Evolutionary conservation across 2,797 vertebrate species (phyloP).

Genomic region (Sebastes diaconus): DNA sequence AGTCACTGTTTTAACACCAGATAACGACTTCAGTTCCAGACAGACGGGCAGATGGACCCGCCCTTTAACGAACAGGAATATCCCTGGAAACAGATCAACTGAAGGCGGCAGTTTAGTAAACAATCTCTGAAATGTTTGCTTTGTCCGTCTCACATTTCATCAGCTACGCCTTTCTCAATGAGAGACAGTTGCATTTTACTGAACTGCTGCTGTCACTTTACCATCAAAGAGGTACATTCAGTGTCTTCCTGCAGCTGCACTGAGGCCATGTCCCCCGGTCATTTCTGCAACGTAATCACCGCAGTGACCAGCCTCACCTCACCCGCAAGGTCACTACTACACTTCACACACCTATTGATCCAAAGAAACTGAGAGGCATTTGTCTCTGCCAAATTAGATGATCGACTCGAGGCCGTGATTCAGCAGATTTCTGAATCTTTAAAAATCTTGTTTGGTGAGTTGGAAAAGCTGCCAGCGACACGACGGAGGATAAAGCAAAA

Average conservation of each 20-base stretch:
- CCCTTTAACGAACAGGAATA: not conserved
- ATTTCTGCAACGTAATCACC: slow-evolving; percentile 31
- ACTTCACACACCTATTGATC: slow-evolving; percentile 48
- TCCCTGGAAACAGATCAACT: not conserved
- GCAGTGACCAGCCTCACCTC: slow-evolving; percentile 32
- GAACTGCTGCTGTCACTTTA: not conserved
- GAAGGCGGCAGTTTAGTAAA: not conserved
- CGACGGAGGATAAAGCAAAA: slow-evolving; percentile 41
- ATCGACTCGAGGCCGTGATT: slow-evolving; percentile 23
- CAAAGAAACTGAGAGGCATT: slow-evolving; percentile 36
- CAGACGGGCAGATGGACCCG: too few species aligned
- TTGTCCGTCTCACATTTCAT: not conserved
- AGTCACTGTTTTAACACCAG: not conserved
- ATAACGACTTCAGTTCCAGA: not conserved
- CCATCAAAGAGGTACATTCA: not conserved
- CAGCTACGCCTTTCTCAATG: not conserved
- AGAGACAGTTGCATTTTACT: not conserved
- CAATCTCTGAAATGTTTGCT: not conserved
- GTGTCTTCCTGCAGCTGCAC: not conserved
- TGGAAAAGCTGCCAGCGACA: not conserved
- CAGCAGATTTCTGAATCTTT: slow-evolving; percentile 36
- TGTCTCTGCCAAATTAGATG: slow-evolving; percentile 35
- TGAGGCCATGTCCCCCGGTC: not conserved
- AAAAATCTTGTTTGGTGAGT: not conserved
- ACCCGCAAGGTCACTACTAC: slow-evolving; percentile 41